Conservation (phyloP, 2,888 invertebrate genomes). For the Diachrysia chrysitis region DNA sequence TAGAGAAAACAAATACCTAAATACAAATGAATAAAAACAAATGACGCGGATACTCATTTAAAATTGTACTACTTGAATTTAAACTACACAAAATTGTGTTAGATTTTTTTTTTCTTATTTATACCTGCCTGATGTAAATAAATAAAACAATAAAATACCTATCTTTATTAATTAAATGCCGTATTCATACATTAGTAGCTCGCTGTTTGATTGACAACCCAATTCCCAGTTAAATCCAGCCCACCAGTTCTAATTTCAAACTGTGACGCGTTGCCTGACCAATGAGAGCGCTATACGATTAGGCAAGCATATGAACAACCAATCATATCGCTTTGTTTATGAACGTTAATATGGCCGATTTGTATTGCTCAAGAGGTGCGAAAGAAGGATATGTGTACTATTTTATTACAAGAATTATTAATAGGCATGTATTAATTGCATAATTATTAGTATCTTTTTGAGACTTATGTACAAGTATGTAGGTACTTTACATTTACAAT, state of each 20-base stretch:
- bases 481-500: no score
- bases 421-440: no score
- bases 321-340: conserved; percentile 70
- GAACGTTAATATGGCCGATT: conserved; percentile 73
- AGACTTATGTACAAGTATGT: no score
- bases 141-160: background rate
- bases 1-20: background rate
- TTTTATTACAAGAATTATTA: background rate
- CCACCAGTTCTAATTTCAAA: conserved; percentile 79
- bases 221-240: conserved; percentile 51
- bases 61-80: background rate
- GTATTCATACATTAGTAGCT: conserved; percentile 30
- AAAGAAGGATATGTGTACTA: conserved; percentile 18
- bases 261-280: conserved; percentile 65
- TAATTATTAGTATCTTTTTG: no score
- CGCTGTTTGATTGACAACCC: conserved; percentile 33
- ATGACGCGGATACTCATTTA: background rate
- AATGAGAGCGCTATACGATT: conserved; percentile 69
- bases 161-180: conserved; percentile 10
- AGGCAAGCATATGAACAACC: conserved; percentile 67
- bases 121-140: no score
- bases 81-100: no score
- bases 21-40: background rate
- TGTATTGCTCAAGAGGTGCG: conserved; percentile 37
- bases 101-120: no score